These are phyloP conservation scores for Chloropsis cyanopogon DNA, from an alignment of 2,113 vertebrate genomes.

Conservation along the genomic window DNA sequence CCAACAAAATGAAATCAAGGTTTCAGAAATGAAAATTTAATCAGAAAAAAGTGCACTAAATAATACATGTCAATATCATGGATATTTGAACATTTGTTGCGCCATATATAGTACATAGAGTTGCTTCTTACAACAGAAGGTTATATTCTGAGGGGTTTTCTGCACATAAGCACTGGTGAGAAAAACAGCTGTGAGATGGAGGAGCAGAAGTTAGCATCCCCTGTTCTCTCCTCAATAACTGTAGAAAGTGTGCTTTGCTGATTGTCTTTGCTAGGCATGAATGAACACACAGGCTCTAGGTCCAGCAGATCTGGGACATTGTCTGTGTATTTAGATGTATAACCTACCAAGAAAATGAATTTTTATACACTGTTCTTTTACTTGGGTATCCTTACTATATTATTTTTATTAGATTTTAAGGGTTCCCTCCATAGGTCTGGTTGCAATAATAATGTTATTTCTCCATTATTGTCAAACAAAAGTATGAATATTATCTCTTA, in stretches of 20 bases:
- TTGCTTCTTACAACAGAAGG: not conserved
- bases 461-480: slow-evolving; percentile 20
- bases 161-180: not conserved
- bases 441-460: slow-evolving; percentile 28
- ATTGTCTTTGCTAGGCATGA: not conserved
- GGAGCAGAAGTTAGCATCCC: not conserved
- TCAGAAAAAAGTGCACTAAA: not conserved
- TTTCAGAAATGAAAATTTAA: slow-evolving; percentile 56
- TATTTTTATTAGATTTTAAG: not conserved
- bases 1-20: slow-evolving; percentile 31
- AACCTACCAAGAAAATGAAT: not conserved
- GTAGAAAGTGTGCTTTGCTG: not conserved
- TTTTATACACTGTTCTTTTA: not conserved
- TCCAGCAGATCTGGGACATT: not conserved
- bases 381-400: not conserved
- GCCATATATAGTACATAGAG: not conserved
- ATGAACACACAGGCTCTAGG: not conserved
- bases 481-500: not conserved
- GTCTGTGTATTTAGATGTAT: not conserved
- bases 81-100: not conserved
- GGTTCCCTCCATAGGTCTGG: not conserved
- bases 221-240: not conserved
- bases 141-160: not conserved
- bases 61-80: not conserved
- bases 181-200: not conserved